Percentiles rank a stretch among this genome's conserved stretches.
Conservation (phyloP, 2,797 vertebrate genomes). For the Chaenodraco wilsoni region DNA sequence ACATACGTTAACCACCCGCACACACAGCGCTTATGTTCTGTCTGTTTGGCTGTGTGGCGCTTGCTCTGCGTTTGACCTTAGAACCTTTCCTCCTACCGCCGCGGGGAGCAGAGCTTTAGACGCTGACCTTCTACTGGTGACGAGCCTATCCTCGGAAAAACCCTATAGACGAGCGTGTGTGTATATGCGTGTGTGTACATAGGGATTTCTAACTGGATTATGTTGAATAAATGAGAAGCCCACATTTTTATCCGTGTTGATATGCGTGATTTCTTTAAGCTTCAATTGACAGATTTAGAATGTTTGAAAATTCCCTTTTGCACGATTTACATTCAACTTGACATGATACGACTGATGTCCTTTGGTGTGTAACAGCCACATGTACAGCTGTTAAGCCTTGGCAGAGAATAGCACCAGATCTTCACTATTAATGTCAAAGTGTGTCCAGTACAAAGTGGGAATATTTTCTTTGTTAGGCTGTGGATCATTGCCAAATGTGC, state of each 20-base stretch:
- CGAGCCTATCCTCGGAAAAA: conserved; percentile 41
- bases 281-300: background rate
- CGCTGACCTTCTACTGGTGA: conserved; percentile 50
- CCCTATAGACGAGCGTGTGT: background rate
- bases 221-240: conserved; percentile 22
- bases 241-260: conserved; percentile 10
- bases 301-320: background rate
- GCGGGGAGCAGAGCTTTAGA: conserved; percentile 32
- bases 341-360: background rate
- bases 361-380: background rate
- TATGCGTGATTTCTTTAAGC: conserved; percentile 20
- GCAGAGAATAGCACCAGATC: background rate
- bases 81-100: conserved; percentile 24
- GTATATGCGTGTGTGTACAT: conserved; percentile 12
- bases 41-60: background rate
- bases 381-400: background rate
- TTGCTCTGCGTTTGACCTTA: conserved; percentile 49
- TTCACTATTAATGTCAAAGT: background rate
- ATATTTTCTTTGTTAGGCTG: background rate
- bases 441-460: background rate
- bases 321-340: background rate
- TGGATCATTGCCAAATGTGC: conserved; percentile 18
- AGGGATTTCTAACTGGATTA: conserved; percentile 31
- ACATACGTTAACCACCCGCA: background rate
- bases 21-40: background rate